These are phyloP conservation scores for Callionymus lyra DNA, from an alignment of 2,113 vertebrate species.

Conservation along the genomic window DNA sequence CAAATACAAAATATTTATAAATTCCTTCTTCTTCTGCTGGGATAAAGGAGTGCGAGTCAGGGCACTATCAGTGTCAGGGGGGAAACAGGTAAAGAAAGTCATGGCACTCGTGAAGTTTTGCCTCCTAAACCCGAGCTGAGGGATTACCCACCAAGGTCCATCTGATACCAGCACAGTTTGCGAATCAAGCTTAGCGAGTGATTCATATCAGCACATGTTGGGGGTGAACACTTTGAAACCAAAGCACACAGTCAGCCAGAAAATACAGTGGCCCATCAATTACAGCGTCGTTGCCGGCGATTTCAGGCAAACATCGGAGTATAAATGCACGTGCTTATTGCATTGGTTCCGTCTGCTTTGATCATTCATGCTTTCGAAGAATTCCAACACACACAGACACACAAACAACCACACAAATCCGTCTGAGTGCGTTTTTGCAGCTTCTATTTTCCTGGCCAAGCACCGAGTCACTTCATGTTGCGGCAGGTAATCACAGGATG, in stretches of 20 bases:
- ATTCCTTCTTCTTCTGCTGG: conserved; percentile 19
- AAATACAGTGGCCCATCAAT: conserved; percentile 10
- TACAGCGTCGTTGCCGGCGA: not conserved
- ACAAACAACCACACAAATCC: conserved; percentile 8
- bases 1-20: conserved; percentile 27
- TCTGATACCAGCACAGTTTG: conserved; percentile 20
- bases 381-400: conserved; percentile 6
- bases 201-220: conserved; percentile 20
- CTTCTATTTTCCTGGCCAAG: conserved; percentile 19
- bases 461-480: conserved; percentile 39
- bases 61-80: conserved; percentile 1
- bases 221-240: conserved; percentile 6
- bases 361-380: conserved; percentile 22
- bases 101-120: not conserved
- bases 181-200: conserved; percentile 5
- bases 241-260: conserved; percentile 7
- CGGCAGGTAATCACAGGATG: conserved; percentile 39
- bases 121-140: not conserved
- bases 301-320: not conserved
- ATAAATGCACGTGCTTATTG: conserved; percentile 15
- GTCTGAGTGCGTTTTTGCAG: conserved; percentile 5
- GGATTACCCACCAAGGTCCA: conserved; percentile 17
- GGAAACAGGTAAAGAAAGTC: conserved; percentile 7
- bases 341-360: conserved; percentile 12
- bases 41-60: conserved; percentile 2